Evolutionary conservation across 1,140 invertebrate species (phyloP), one percentile per base, ranked within the genome.

Genomic region (Drosophila baimaii): DNA sequence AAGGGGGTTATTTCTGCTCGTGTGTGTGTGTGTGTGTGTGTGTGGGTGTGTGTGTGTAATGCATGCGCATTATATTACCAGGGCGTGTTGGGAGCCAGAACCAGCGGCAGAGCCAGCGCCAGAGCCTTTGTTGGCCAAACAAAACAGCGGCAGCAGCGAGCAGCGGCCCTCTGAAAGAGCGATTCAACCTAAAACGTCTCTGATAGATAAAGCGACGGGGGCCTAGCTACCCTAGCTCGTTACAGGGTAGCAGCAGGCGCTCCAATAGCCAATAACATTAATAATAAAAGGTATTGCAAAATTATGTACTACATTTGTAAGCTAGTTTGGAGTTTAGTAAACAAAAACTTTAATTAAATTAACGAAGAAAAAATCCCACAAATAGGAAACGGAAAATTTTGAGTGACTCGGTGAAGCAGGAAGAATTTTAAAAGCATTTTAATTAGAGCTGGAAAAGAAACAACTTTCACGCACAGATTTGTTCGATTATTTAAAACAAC

Each of bases 31-130:
- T 41, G 17, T 13, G 17, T 13, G 7, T 55, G 27, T 37, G 21
- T 41, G 37, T 49, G 21, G n/a, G 21, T 62, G 31, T 55, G 29
- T 49, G 43, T 59, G 46, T 63, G 54, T 86, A 79, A 82, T 82
- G 75, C 80, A 83, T 75, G 70, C 64, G 72, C 79, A 81, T 85
- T 79, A 79, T 79, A 82, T 88, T 82, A 72, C 62, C 56, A 15
- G 19, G 43, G 56, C 39, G 62, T 65, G 57, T 62, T 70, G 44
- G 58, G 77, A 54, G 51, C 17, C 41, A 1, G n/a, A 39, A n/a
- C 37, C 37, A 7, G 15, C 15, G 35, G 5, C 35, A 15, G 15
- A 21, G 49, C 49, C 4, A 15, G 49, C 8, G 25, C 27, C 47
- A 4, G 63, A 64, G 59, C 41, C 70, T 59, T 86, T 86, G 78